These are phyloP conservation scores for Eudemis profundana DNA, from an alignment of 2,888 invertebrate genomes.

Conservation along the genomic window DNA sequence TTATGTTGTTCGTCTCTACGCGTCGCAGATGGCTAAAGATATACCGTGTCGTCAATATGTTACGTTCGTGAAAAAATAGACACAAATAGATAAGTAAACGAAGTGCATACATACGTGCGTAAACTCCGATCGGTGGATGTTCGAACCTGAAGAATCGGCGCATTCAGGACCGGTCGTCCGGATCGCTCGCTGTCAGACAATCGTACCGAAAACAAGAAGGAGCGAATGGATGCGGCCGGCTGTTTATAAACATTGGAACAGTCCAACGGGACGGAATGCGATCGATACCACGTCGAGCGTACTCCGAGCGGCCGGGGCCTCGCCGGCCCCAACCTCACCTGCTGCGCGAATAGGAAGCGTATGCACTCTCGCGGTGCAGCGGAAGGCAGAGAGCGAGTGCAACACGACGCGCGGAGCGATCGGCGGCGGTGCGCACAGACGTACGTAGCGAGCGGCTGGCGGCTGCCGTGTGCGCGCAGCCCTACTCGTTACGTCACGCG, in stretches of 20 bases:
- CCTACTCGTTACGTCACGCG: conserved; percentile 74
- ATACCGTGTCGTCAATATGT: background rate
- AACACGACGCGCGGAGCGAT: conserved; percentile 50
- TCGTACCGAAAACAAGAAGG: conserved; percentile 75
- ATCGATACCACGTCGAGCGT: conserved; percentile 70
- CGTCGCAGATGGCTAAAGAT: conserved; percentile 2
- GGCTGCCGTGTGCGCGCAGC: conserved; percentile 73
- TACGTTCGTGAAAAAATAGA: conserved; percentile 17
- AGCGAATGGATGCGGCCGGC: conserved; percentile 73
- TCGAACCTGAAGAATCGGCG: conserved; percentile 56
- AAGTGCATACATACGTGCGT: conserved; percentile 61
- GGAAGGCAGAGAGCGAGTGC: conserved; percentile 58
- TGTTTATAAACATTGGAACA: conserved; percentile 83
- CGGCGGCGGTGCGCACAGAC: conserved; percentile 60
- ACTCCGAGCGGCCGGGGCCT: conserved; percentile 64
- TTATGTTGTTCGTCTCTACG: conserved; percentile 2
- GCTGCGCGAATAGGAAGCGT: conserved; percentile 63
- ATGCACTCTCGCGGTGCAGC: conserved; percentile 60
- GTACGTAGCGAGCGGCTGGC: conserved; percentile 72
- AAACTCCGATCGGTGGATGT: conserved; percentile 59
- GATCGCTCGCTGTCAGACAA: conserved; percentile 59
- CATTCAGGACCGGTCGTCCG: conserved; percentile 65
- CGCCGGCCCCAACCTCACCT: conserved; percentile 71
- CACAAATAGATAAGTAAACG: conserved; percentile 20
- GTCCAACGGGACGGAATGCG: conserved; percentile 65